Evolutionary conservation across 2,797 vertebrate genomes (phyloP), one percentile per base, ranked within the genome.

Genomic region (Sebastiscus albofasciatus): DNA sequence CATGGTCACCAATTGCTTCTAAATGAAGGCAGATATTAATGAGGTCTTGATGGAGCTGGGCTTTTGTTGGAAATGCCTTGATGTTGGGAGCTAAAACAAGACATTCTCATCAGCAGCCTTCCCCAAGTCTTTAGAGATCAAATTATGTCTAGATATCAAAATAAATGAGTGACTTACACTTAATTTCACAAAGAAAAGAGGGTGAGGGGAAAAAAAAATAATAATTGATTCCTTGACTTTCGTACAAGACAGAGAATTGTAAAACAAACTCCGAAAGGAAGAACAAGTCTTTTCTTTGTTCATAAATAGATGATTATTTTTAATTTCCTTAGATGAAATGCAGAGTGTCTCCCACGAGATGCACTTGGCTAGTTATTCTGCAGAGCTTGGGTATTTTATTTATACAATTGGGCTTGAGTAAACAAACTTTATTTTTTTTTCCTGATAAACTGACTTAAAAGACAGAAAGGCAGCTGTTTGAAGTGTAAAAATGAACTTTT

Each of bases 271-370:
- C 67, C 49, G 75, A 78, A 67, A 87, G 83, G 81, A 82, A 82
- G 87, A 88, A 88, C 86, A 77, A 49, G 88, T 84, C 60, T 84
- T 83, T 83, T 88, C 84, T 95, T 92, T 94, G 92, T 95, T 95
- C 94, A 92, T 94, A 94, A 95, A 93, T 91, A 95, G 90, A 94
- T 91, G 86, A 95, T 94, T 95, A 93, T 93, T 94, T 94, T 95
- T 95, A 94, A 94, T 95, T 95, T 93, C 92, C 93, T 94, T 72
- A 95, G 92, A 96, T 95, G 92, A 95, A 94, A 95, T 93, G 88
- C 91, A 82, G 77, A 85, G 81, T 68, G 56, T 24, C 62, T 94
- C 95, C 94, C 94, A 33, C 8, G 93, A 93, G 96, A 94, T 61
- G 77, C 36, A 42, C 85, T 87, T 74, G 86, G 86, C 73, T 88